Evolutionary conservation across 2,888 invertebrate genomes (phyloP), one percentile per base, ranked within the genome.

Genomic region (Anarsia innoxiella): DNA sequence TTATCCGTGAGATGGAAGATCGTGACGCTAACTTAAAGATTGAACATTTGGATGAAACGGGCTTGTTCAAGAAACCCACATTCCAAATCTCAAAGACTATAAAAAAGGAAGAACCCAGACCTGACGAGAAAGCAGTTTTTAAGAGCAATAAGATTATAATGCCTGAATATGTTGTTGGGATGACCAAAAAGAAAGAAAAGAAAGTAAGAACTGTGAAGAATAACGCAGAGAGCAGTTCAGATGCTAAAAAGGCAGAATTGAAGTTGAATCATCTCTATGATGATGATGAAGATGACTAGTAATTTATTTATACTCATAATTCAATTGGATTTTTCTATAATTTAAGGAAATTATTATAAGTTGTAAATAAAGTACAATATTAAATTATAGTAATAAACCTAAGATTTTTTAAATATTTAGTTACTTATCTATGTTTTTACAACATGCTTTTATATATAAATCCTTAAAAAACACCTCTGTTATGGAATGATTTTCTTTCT

Each of bases 121-220:
- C 6, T 8, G 64, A 65, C 41, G 59, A 67, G 30, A 71, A 71
- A 46, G 47, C 88, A 3, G 72, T 87, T 34, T 89, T 91, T 51
- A 88, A 87, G 56, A 89, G 87, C 42, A 90, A 89, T 38, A 94
- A 92, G 72, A 62, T 93, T 29, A 74, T 93, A 0, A 91, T 94
- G 91, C 94, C 94, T 0, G 94, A 94, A 57, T 94, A 94, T 85
- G 88, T 93, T 10, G 88, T 94, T 39, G 94, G 94, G 0, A 86
- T 87, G 48, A 88, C 87, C 49, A 74, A 70, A 32, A 86, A 79
- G 48, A 88, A 82, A 54, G 77, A 78, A 39, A 87, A 77, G 41
- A 86, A 77, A 58, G 66, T 49, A 23, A 48, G 47, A 39, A 3
- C 44, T 36, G 11, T 44, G 12, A 51, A 55, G 46, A 58, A 59